A percentile compares a stretch with the other conserved stretches of the same genome.
phyloP scores from a whole-genome alignment of 1,140 invertebrate species.

The Conus ventricosus region DNA sequence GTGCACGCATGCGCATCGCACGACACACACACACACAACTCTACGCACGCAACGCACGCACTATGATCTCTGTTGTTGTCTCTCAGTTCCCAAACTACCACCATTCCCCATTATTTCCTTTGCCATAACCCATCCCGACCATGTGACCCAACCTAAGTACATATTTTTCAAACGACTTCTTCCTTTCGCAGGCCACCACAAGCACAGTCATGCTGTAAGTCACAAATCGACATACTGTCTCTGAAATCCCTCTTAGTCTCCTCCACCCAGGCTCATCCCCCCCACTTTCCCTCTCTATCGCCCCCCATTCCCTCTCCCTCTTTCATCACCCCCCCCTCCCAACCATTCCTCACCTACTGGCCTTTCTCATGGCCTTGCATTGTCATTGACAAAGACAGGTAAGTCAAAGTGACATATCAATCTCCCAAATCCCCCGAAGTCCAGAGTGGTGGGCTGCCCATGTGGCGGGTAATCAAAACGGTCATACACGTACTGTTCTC shows the following conservation, averaged over 20 bases:
- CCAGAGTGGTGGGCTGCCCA: too few species aligned
- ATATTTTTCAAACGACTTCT: not conserved
- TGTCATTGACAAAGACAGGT: too few species aligned
- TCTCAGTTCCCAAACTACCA: not conserved
- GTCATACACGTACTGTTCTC: too few species aligned
- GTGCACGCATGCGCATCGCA: not conserved
- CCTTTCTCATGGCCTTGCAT: not conserved
- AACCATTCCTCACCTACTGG: not conserved
- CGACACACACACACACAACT: too few species aligned
- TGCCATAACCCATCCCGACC: too few species aligned
- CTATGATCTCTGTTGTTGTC: too few species aligned
- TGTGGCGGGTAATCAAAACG: too few species aligned
- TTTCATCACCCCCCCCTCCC: not conserved
- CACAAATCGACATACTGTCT: slow-evolving; percentile 2
- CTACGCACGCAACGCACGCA: too few species aligned
- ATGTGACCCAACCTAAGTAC: too few species aligned
- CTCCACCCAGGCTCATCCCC: not conserved
- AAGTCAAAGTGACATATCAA: too few species aligned
- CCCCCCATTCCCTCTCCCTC: not conserved
- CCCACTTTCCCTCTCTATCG: not conserved
- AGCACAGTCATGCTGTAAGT: not conserved
- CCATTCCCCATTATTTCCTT: not conserved
- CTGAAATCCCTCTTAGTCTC: not conserved
- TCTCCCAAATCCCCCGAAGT: too few species aligned
- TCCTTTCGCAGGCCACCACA: not conserved